Conservation (phyloP, 1,140 invertebrate species). For the Drosophila jambulina region DNA sequence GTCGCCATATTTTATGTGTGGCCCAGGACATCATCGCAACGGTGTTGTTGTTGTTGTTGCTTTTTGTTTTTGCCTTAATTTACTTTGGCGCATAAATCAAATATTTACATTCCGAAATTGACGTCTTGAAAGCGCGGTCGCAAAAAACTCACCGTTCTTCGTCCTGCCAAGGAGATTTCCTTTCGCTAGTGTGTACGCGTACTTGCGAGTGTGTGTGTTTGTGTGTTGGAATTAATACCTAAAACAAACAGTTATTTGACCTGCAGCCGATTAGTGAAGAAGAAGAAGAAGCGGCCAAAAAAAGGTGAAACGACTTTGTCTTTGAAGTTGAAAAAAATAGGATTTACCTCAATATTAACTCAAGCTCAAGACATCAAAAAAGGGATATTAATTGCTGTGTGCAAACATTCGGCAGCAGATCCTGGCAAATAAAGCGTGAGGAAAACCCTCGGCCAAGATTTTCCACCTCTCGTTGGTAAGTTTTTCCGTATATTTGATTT, state of each 20-base stretch:
- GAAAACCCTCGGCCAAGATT: constrained; percentile 3
- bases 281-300: constrained; percentile 2
- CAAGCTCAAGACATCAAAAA: constrained; percentile 68
- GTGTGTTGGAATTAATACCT: constrained; percentile 38
- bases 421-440: constrained; percentile 34
- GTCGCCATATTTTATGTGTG: constrained; percentile 43
- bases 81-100: constrained; percentile 82
- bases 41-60: constrained; percentile 13
- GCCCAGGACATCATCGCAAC: constrained; percentile 34
- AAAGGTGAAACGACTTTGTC: constrained; percentile 34
- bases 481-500: constrained; percentile 23
- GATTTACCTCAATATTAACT: constrained; percentile 62
- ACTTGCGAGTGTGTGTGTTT: constrained; percentile 11
- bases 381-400: constrained; percentile 63
- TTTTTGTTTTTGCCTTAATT: constrained; percentile 78
- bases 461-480: constrained; percentile 23
- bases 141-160: constrained; percentile 43
- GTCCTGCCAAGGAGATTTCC: constrained; percentile 34
- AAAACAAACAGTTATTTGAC: constrained; percentile 64
- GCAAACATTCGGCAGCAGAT: constrained; percentile 42
- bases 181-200: constrained; percentile 23
- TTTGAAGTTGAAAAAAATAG: constrained; percentile 57
- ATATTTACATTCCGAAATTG: constrained; percentile 85
- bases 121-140: constrained; percentile 80
- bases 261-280: constrained; percentile 48